Evolutionary conservation across 2,797 vertebrate genomes (phyloP).

Genomic region (Aphelocoma californica): DNA sequence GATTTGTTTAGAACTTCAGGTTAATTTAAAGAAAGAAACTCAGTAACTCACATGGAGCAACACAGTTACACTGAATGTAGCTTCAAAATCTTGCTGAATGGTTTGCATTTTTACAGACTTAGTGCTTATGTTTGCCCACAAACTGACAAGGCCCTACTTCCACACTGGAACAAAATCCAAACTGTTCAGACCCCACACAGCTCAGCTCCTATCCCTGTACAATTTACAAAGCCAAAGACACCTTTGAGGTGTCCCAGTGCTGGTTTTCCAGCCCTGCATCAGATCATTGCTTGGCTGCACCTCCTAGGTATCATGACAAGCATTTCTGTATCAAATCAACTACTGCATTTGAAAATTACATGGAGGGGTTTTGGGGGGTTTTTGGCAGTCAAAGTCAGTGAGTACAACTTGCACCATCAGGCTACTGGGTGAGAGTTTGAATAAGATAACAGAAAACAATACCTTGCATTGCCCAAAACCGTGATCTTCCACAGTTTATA

Average conservation of each 20-base stretch:
- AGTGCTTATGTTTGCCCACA: neutral
- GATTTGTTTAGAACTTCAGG: neutral
- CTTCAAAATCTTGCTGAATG: neutral
- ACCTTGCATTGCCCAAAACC: neutral
- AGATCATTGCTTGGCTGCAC: neutral
- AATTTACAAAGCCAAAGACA: neutral
- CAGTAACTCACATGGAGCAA: neutral
- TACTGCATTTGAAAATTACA: neutral
- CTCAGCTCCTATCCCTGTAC: neutral
- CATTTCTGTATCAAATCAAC: neutral
- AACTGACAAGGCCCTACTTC: neutral
- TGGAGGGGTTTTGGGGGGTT: fast-evolving
- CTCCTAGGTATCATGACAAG: neutral
- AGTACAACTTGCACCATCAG: neutral
- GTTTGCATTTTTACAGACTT: neutral
- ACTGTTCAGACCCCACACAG: neutral
- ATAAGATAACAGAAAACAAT: neutral
- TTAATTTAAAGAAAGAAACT: neutral
- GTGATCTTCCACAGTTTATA: neutral
- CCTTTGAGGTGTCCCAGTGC: neutral
- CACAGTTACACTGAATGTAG: neutral
- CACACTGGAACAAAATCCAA: neutral
- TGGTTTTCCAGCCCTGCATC: neutral
- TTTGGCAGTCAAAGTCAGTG: neutral
- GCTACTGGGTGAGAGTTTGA: neutral